Evolutionary conservation across 2,797 vertebrate genomes (phyloP).

Genomic region (Xiphophorus birchmanni): DNA sequence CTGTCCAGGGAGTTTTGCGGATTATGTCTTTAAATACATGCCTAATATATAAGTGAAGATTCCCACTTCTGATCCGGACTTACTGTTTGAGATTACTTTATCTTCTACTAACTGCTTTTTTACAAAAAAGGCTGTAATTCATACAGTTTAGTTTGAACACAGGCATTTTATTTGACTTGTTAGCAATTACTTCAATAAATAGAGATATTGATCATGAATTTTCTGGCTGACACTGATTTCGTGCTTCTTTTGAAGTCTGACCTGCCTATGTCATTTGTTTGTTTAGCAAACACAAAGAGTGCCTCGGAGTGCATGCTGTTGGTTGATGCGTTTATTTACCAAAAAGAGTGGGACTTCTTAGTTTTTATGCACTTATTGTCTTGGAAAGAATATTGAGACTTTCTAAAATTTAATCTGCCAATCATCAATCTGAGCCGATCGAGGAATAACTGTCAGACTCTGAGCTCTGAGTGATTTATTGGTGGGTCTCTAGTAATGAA

Average conservation of each 20-base stretch:
- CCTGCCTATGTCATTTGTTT: neutral
- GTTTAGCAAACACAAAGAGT: neutral
- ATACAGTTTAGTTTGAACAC: neutral
- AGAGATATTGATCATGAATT: neutral
- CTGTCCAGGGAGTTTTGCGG: neutral
- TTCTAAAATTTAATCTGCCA: neutral
- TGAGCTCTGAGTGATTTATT: neutral
- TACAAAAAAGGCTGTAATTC: too few relatives aligned
- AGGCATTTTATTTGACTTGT: neutral
- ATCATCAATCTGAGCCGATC: neutral
- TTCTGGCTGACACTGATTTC: neutral
- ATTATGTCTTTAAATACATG: neutral
- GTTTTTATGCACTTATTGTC: neutral
- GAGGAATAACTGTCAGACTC: neutral
- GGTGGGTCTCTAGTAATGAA: neutral
- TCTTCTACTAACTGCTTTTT: too few relatives aligned
- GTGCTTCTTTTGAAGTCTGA: neutral
- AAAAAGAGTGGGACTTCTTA: neutral
- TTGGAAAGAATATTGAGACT: neutral
- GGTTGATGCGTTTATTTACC: neutral
- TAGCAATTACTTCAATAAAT: neutral
- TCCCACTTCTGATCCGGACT: neutral
- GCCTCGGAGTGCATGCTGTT: neutral
- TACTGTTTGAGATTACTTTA: too few relatives aligned
- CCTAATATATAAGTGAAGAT: neutral